Evolutionary conservation across 1,140 invertebrate genomes (phyloP), one percentile per base, ranked within the genome.

Genomic region (Chymomyza costata): DNA sequence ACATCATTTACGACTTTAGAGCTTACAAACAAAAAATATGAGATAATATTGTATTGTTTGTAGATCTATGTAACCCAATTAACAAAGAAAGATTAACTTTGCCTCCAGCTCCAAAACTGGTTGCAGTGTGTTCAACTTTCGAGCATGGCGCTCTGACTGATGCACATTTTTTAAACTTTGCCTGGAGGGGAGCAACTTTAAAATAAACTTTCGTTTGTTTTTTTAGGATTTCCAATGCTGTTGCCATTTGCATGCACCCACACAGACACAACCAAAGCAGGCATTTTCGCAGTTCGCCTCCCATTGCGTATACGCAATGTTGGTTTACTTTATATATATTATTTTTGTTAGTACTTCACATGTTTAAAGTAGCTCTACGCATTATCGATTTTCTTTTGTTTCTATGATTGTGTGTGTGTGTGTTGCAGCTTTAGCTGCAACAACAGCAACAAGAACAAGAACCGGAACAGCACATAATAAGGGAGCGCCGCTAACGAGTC

Each of bases 121-220:
- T n/a, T n/a, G n/a, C n/a, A n/a, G n/a, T n/a, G n/a, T n/a, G n/a
- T n/a, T n/a, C n/a, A n/a, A n/a, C 17, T 11, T n/a, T 21, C n/a
- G 6, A 8, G 10, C 6, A 14, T 11, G 11, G 13, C 28, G 3
- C 3, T 30, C 19, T 15, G 2, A 14, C 21, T n/a, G n/a, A n/a
- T n/a, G n/a, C n/a, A n/a, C n/a, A n/a, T n/a, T n/a, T n/a, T n/a
- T n/a, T n/a, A n/a, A n/a, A n/a, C n/a, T n/a, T n/a, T n/a, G 7
- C 7, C 34, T 8, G 34, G 17, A 16, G 8, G 49, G n/a, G n/a
- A n/a, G 30, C 45, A 39, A 61, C 52, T 61, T 50, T n/a, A 46
- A 61, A 61, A 56, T 61, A 56, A 56, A 61, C 46, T 56, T 61
- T 46, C 58, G 52, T 61, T 56, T 56, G 58, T 56, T 61, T 56